Evolutionary conservation across 2,888 invertebrate genomes (phyloP).

Genomic region (Anthophora plumipes): DNA sequence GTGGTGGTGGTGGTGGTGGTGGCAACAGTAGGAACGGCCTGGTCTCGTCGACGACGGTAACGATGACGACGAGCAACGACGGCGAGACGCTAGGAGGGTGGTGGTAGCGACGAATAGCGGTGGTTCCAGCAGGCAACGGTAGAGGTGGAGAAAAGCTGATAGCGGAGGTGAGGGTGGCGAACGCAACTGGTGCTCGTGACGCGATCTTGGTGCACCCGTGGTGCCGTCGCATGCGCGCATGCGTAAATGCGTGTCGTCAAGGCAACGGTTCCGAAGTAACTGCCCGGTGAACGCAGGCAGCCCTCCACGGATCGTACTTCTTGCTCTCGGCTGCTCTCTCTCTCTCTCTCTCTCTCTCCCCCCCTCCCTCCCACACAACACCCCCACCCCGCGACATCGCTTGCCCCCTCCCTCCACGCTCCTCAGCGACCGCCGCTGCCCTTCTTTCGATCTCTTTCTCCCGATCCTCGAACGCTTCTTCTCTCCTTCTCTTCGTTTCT

Average conservation of each 20-base stretch:
- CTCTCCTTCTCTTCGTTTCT: conserved; percentile 41
- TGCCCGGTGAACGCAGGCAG: conserved; percentile 78
- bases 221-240: conserved; percentile 69
- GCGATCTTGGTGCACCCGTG: conserved; percentile 55
- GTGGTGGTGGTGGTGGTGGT: not conserved
- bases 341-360: conserved; percentile 4
- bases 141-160: conserved; percentile 24
- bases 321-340: conserved; percentile 51
- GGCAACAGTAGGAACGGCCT: conserved; percentile 7
- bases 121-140: conserved; percentile 20
- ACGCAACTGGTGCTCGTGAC: conserved; percentile 68
- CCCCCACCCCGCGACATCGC: not conserved
- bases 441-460: conserved; percentile 26
- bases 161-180: conserved; percentile 62
- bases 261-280: conserved; percentile 85
- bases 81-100: conserved; percentile 18
- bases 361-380: conserved; percentile 14
- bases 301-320: conserved; percentile 71
- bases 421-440: too few species aligned
- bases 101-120: conserved; percentile 30
- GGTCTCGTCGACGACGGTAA: conserved; percentile 34
- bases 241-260: conserved; percentile 82
- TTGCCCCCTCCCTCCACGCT: too few species aligned
- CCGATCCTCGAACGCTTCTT: conserved; percentile 20
- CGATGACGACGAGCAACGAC: conserved; percentile 21